Base-by-base conservation (phyloP, 2,113 vertebrate species). In the Microcebus lehilahytsara region DNA sequence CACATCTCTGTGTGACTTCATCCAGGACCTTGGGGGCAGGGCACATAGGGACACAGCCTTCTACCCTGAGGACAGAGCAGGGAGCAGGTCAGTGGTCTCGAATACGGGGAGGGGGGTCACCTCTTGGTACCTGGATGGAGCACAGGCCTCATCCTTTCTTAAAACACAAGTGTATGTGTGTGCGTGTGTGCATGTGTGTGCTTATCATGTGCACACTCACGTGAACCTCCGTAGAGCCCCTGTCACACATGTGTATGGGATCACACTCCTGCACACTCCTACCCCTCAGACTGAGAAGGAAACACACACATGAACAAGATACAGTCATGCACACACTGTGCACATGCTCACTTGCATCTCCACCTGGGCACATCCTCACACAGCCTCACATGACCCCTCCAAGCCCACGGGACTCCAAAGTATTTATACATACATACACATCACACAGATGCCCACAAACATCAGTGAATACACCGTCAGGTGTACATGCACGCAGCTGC, bases 1-100 rank as follows among this genome's bases (percentile, higher is more conserved):
- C 99, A 84, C 99, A 99, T 98, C 99, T 99, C 96, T 98, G 99
- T 79, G 99, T 99, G 96, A 99, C 97, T 98, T 99, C 99, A 98
- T 99, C 99, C 98, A 99, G 98, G 89, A 99, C 98, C 99, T 99
- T 99, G 96, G 99, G 98, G 25, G 96, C 49, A 34, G 99, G 99
- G 91, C 99, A 99, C 12, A 97, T 97, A 51, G 99, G 99, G 58
- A 99, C 97, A 98, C 99, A 99, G 96, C 99, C 99, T 98, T 99
- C 99, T 92, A 99, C 99, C 98, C 99, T 99, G 98, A 72, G 98
- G 97, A 95, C 84, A 96, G 95, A 97, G 93, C 13, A 62, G 75
- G 37, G 13, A 5, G 3, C 60, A 16, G n/a, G n/a, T 90, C 3
- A 80, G 40, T 2, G 25, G 71, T 42, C 60, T 32, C 69, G 27